Evolutionary conservation across 2,888 invertebrate genomes (phyloP).

Genomic region (Amphipoea lucens): DNA sequence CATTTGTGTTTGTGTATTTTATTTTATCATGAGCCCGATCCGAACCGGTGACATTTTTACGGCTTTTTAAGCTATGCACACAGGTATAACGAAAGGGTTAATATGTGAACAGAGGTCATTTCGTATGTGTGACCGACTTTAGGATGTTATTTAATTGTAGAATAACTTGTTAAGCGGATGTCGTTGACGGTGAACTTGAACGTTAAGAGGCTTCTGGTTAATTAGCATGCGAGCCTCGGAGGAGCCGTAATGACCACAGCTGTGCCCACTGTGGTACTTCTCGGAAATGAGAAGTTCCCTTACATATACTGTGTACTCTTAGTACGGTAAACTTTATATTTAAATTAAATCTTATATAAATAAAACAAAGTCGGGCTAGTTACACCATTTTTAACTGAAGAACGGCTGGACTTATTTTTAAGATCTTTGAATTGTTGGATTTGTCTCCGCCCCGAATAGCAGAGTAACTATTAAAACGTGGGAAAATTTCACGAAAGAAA

Average conservation of each 20-base stretch:
- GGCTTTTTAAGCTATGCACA: conserved; percentile 65
- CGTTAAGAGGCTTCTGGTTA: conserved; percentile 69
- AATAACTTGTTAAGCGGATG: conserved; percentile 66
- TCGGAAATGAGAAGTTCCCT: conserved; percentile 43
- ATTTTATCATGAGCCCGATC: conserved; percentile 73
- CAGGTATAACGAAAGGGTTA: conserved; percentile 68
- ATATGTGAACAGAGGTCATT: conserved; percentile 67
- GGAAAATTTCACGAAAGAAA: neutral
- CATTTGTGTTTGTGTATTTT: conserved; percentile 73
- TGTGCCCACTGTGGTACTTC: conserved; percentile 48
- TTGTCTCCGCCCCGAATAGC: neutral
- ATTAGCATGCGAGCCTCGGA: conserved; percentile 68
- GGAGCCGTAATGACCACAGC: conserved; percentile 60
- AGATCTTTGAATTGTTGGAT: neutral
- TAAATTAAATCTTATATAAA: conserved; percentile 19
- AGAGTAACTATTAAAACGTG: too few species aligned
- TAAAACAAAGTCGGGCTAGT: neutral
- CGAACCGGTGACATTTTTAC: conserved; percentile 70
- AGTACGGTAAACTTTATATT: conserved; percentile 1
- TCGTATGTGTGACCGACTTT: conserved; percentile 61
- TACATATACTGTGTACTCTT: conserved; percentile 23
- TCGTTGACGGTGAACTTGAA: conserved; percentile 72
- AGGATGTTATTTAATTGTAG: conserved; percentile 64
- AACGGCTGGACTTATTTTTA: neutral
- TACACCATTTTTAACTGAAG: neutral